Conservation (phyloP, 2,888 invertebrate species). For the Cerceris ruficornis region DNA sequence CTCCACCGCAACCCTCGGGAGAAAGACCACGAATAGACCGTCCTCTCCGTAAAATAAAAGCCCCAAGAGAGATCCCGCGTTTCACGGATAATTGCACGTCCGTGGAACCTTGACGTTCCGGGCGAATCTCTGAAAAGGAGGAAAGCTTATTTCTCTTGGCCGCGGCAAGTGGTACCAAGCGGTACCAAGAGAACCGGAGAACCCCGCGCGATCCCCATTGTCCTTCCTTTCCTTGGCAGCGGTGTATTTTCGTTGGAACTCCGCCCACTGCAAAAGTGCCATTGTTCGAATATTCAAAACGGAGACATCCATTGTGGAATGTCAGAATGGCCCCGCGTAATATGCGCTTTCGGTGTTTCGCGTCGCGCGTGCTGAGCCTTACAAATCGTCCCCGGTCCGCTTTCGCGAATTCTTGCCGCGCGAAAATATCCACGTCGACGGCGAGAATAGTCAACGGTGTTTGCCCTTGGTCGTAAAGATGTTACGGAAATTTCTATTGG, state of each 20-base stretch:
- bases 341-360: conserved; percentile 66
- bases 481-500: not conserved
- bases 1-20: too few relatives aligned
- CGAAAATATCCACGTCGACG: conserved; percentile 15
- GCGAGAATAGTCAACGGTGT: conserved; percentile 19
- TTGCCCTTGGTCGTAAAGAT: conserved; percentile 4
- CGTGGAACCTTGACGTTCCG: not conserved
- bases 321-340: conserved; percentile 55
- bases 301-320: conserved; percentile 65
- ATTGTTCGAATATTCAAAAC: conserved; percentile 73
- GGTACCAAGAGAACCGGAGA: conserved; percentile 2
- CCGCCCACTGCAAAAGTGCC: conserved; percentile 64
- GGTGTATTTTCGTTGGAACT: conserved; percentile 66
- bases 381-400: conserved; percentile 32
- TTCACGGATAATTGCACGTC: conserved; percentile 5
- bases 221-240: conserved; percentile 34
- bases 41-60: too few relatives aligned
- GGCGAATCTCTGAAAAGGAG: conserved; percentile 14
- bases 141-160: conserved; percentile 37
- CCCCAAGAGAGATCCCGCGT: not conserved
- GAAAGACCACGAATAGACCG: too few relatives aligned
- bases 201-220: conserved; percentile 42
- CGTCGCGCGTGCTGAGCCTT: conserved; percentile 56
- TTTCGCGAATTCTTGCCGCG: conserved; percentile 1
- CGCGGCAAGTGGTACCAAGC: not conserved